Evolutionary conservation across 2,888 invertebrate genomes (phyloP).

Genomic region (Chaetogeoica ovagalla): DNA sequence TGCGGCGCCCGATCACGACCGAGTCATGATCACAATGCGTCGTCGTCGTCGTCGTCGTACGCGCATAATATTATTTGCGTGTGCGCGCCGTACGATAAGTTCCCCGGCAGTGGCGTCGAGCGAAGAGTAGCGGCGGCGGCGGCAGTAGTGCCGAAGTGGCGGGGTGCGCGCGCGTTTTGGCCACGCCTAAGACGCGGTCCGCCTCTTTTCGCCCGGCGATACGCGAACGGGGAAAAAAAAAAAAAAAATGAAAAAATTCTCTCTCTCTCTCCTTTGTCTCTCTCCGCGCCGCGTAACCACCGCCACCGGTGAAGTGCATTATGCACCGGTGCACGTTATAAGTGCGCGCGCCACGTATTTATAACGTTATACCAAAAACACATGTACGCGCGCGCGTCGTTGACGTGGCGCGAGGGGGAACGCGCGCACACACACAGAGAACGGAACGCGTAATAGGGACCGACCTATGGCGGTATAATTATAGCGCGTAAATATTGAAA

Average conservation of each 20-base stretch:
- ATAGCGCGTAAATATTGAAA: too few species aligned
- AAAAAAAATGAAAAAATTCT: not conserved
- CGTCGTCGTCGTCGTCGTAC: not conserved
- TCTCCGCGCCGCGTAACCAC: not conserved
- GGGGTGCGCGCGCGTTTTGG: conserved; percentile 30
- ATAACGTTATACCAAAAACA: too few species aligned
- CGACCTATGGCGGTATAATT: too few species aligned
- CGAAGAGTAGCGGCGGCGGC: not conserved
- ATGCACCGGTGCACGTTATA: conserved; percentile 32
- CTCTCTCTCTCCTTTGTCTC: conserved; percentile 18
- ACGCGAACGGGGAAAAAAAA: too few species aligned
- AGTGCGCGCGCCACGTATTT: not conserved
- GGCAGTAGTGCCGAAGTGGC: conserved; percentile 1
- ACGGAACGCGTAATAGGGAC: not conserved
- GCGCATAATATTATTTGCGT: too few species aligned
- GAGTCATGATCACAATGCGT: conserved; percentile 14
- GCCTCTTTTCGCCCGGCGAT: conserved; percentile 40
- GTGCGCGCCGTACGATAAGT: too few species aligned
- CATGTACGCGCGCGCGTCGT: not conserved
- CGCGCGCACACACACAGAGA: not conserved
- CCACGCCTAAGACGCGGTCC: conserved; percentile 50
- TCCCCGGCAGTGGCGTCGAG: too few species aligned
- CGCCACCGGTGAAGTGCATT: conserved; percentile 28
- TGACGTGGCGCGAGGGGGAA: too few species aligned
- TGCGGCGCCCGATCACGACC: too few species aligned